These are phyloP conservation scores for Myotis vivesi DNA, from an alignment of 2,797 vertebrate species.

Conservation along the genomic window DNA sequence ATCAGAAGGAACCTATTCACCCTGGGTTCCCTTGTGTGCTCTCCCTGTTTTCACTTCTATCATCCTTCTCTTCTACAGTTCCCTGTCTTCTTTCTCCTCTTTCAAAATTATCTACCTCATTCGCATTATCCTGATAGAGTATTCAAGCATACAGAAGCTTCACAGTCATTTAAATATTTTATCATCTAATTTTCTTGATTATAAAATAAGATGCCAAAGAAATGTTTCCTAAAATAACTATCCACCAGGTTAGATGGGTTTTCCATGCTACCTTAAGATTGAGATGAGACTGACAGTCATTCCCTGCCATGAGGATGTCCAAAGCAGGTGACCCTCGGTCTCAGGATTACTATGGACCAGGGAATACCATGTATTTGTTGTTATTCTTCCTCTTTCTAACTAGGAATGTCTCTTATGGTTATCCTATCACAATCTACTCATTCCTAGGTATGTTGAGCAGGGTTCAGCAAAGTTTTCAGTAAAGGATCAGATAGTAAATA, in stretches of 20 bases:
- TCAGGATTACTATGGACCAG: not conserved
- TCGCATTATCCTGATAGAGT: not conserved
- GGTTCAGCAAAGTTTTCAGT: not conserved
- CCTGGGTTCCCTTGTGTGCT: not conserved
- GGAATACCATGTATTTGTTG: not conserved
- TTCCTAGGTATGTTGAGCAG: not conserved
- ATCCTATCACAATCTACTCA: not conserved
- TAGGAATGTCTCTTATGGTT: not conserved
- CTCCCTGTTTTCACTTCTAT: not conserved
- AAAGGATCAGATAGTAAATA: not conserved
- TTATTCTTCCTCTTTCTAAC: not conserved
- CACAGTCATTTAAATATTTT: conserved; percentile 28
- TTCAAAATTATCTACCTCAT: not conserved
- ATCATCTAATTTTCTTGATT: not conserved
- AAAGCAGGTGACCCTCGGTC: not conserved
- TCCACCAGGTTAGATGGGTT: not conserved
- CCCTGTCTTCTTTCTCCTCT: not conserved
- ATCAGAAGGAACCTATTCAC: not conserved
- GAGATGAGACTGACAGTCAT: not conserved
- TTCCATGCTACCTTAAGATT: not conserved
- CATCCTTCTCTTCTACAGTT: not conserved
- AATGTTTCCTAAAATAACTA: conserved; percentile 35
- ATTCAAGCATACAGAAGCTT: conserved; percentile 8
- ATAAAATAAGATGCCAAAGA: not conserved
- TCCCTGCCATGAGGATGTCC: not conserved